Evolutionary conservation across 2,797 vertebrate genomes (phyloP).

Genomic region (Lacerta viridis): DNA sequence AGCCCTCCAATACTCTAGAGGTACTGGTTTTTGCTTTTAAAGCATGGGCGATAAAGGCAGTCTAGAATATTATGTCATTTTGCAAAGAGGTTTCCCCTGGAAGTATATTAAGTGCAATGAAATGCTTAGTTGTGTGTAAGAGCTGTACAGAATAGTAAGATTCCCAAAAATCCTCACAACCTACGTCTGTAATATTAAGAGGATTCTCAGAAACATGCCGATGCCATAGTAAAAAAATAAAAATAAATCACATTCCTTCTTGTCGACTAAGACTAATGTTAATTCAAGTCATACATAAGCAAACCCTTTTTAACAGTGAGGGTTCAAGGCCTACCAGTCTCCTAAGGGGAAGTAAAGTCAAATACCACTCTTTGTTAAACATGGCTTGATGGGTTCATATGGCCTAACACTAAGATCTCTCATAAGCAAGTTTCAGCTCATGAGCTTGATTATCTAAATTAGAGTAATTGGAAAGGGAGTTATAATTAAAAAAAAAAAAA

Average conservation of each 20-base stretch:
- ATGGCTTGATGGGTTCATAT: no score
- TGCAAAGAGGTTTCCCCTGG: background rate
- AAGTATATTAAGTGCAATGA: background rate
- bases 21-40: no score
- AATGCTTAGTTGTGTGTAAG: background rate
- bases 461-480: slow-evolving; percentile 52
- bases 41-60: background rate
- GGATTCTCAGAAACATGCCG: background rate
- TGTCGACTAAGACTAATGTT: background rate
- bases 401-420: no score
- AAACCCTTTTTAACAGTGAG: background rate
- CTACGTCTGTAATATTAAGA: rapidly evolving
- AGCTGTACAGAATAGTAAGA: background rate
- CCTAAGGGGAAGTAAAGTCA: no score
- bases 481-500: background rate
- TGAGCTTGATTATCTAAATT: slow-evolving; percentile 36
- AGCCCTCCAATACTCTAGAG: no score
- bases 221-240: background rate
- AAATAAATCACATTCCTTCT: background rate
- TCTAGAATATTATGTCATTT: background rate
- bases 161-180: background rate
- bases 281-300: background rate
- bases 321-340: background rate
- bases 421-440: background rate
- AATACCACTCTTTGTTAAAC: no score